phyloP scores from a whole-genome alignment of 2,888 invertebrate species.

The Oasisia sp. region DNA sequence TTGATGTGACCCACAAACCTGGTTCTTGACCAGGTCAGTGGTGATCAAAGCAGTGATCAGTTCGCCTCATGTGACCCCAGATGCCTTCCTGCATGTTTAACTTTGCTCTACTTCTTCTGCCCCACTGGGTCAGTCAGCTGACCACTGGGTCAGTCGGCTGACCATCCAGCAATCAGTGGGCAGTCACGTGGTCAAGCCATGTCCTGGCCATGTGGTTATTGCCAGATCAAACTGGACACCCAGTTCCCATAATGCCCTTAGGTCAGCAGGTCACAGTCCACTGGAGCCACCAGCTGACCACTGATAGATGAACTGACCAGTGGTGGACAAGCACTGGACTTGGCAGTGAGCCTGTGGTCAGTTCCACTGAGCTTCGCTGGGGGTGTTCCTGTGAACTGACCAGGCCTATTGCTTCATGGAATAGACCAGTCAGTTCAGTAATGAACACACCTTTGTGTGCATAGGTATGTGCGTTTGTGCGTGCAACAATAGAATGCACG shows the following conservation, averaged over 20 bases:
- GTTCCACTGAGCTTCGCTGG: not conserved
- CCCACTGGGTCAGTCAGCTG: not conserved
- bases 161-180: not conserved
- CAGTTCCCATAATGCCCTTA: not conserved
- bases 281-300: not conserved
- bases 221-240: not conserved
- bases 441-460: not conserved
- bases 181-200: not conserved
- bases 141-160: not conserved
- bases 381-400: not conserved
- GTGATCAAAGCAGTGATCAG: not conserved
- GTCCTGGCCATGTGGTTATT: not conserved
- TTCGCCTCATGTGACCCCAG: not conserved
- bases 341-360: not conserved
- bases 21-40: constrained; percentile 8
- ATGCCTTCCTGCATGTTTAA: not conserved
- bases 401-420: not conserved
- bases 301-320: not conserved
- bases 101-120: not conserved
- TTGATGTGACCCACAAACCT: not conserved
- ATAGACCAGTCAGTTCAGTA: not conserved
- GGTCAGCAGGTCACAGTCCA: not conserved
- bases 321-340: not conserved
- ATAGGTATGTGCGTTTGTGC: not conserved
- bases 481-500: not conserved